Base-by-base conservation (phyloP, 1,140 invertebrate species). In the Delia radicum region DNA sequence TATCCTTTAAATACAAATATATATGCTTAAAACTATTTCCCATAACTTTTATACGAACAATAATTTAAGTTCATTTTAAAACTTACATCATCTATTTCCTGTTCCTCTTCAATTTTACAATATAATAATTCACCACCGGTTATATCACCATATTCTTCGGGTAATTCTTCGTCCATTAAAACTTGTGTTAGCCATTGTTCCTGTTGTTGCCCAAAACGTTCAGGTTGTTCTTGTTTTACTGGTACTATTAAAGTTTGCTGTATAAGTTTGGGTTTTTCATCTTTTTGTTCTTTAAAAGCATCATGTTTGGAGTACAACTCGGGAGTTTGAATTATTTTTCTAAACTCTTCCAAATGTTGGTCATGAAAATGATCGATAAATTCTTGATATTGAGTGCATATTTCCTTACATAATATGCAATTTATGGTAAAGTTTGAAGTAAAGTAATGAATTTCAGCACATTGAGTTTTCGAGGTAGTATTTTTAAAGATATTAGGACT, bases 391-490 rank as follows among this genome's bases (percentile, higher is more conserved):
- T 78, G 33, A 3, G 37, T 6, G 3, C 74, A 69, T 6, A 28
- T 48, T 6, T 73, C 61, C 13, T 77, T 75, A 48, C 79, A 80
- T 8, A 74, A 76, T 24, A 73, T 37, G 29, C 79, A 80, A n/a
- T 55, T 24, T 37, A 80, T 80, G 6, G 71, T 29, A 42, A 78
- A 80, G 26, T 67, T 69, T 6, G 73, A 73, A 3, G 24, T 24
- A 3, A 76, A 61, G 63, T 74, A 80, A 33, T 73, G 74, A 31
- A 80, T 80, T 79, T 80, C 79, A 6, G 77, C 79, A 67, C 79
- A 80, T 76, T 80, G 79, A 15, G 65, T 73, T 5, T 33, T 62
- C 3, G 65, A n/a, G 15, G 27, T 10, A 26, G 24, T 18, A 33
- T 18, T 28, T 28, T 28, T 15, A n/a, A 21, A 61, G 21, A 8